phyloP scores from a whole-genome alignment of 2,888 invertebrate species.

The Lordiphosa fenestrarum region DNA sequence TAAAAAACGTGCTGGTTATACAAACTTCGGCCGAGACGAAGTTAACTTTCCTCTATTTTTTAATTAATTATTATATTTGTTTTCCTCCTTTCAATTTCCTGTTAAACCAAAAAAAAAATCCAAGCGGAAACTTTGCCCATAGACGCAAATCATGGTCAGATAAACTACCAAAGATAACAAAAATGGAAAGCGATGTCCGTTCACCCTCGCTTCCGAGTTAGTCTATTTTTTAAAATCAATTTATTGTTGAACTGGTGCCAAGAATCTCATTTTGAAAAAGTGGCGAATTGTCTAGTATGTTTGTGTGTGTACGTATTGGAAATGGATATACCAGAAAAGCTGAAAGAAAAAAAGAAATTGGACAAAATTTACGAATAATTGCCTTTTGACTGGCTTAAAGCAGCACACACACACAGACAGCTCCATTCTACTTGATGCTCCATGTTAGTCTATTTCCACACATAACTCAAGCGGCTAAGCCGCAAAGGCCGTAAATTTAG shows the following conservation, averaged over 20 bases:
- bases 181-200: constrained; percentile 32
- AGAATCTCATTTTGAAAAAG: constrained; percentile 77
- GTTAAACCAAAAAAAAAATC: too few relatives aligned
- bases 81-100: neutral
- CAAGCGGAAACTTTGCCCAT: constrained; percentile 8
- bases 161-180: constrained; percentile 68
- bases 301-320: constrained; percentile 9
- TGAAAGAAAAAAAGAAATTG: constrained; percentile 7
- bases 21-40: too few relatives aligned
- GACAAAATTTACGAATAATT: constrained; percentile 1
- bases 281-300: constrained; percentile 6
- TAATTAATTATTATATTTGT: constrained; percentile 5
- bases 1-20: too few relatives aligned
- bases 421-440: constrained; percentile 23
- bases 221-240: constrained; percentile 77
- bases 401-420: constrained; percentile 31
- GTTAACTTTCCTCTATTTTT: too few relatives aligned
- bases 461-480: constrained; percentile 9
- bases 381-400: constrained; percentile 12
- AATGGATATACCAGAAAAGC: constrained; percentile 40
- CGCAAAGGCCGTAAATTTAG: constrained; percentile 51
- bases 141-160: constrained; percentile 59
- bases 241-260: constrained; percentile 79
- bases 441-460: constrained; percentile 9
- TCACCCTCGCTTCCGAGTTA: constrained; percentile 3